Percentiles rank a stretch among this genome's conserved stretches.
Evolutionary conservation across 2,113 vertebrate species (phyloP).

Genomic region (Leptodactylus fuscus): DNA sequence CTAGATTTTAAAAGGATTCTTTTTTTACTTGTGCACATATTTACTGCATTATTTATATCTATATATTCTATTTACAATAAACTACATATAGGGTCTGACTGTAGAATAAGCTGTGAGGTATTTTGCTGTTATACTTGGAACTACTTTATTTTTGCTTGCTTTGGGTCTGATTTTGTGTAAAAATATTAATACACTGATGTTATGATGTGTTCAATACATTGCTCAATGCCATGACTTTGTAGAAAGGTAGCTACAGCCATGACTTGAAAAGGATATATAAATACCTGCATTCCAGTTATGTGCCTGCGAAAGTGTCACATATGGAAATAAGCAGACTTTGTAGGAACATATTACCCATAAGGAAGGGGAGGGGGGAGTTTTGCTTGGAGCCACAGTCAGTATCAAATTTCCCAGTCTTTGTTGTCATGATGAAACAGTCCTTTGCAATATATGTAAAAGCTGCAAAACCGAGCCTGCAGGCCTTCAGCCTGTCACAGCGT

Average conservation of each 20-base stretch:
- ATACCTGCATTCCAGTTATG: not conserved
- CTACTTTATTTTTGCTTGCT: not conserved
- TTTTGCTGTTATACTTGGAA: not conserved
- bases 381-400: slow-evolving; percentile 42
- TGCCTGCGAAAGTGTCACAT: slow-evolving; percentile 13
- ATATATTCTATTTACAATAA: no score
- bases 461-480: slow-evolving; percentile 43
- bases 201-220: not conserved
- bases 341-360: slow-evolving; percentile 36
- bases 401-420: slow-evolving; percentile 48
- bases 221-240: not conserved
- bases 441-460: slow-evolving; percentile 34
- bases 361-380: not conserved
- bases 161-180: not conserved
- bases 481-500: slow-evolving; percentile 41
- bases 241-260: not conserved
- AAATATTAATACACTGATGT: not conserved
- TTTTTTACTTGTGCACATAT: no score
- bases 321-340: slow-evolving; percentile 25
- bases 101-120: not conserved
- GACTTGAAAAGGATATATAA: not conserved
- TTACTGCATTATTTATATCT: no score
- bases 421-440: slow-evolving; percentile 24
- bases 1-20: no score
- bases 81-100: no score